phyloP scores from a whole-genome alignment of 2,797 vertebrate species.

The Lates japonicus region DNA sequence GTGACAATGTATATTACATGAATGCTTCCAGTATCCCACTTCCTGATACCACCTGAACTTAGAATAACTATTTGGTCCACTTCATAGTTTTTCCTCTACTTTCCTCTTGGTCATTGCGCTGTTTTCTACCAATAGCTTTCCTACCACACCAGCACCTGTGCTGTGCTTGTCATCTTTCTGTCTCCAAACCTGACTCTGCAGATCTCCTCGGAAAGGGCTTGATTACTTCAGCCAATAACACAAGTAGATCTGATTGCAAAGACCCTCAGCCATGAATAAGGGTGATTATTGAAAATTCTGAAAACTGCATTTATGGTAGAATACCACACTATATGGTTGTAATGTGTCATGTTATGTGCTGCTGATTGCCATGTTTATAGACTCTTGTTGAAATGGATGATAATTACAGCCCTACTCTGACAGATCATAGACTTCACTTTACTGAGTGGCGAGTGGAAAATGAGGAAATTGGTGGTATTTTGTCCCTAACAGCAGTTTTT shows the following conservation, averaged over 20 bases:
- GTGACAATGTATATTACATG: not conserved
- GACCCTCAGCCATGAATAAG: conserved; percentile 38
- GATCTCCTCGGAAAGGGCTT: conserved; percentile 30
- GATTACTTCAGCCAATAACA: conserved; percentile 56
- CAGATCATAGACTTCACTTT: conserved; percentile 47
- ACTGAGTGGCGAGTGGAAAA: conserved; percentile 59
- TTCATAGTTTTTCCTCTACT: not conserved
- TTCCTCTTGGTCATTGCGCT: not conserved
- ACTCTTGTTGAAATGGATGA: conserved; percentile 38
- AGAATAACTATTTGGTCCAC: not conserved
- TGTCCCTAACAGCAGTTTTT: conserved; percentile 24
- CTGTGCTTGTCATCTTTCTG: not conserved
- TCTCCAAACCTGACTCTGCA: conserved; percentile 11
- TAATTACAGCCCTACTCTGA: conserved; percentile 56
- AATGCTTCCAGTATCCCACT: not conserved
- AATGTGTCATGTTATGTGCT: conserved; percentile 6
- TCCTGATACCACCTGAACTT: not conserved
- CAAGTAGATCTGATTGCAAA: conserved; percentile 63
- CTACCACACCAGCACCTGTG: conserved; percentile 1
- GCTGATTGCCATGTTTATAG: conserved; percentile 63
- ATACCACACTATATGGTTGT: not conserved
- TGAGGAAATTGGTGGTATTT: conserved; percentile 66
- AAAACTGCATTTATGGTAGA: conserved; percentile 13
- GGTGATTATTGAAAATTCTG: conserved; percentile 36
- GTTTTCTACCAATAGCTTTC: not conserved